phyloP scores from a whole-genome alignment of 2,113 vertebrate species.

The Gyps fulvus region DNA sequence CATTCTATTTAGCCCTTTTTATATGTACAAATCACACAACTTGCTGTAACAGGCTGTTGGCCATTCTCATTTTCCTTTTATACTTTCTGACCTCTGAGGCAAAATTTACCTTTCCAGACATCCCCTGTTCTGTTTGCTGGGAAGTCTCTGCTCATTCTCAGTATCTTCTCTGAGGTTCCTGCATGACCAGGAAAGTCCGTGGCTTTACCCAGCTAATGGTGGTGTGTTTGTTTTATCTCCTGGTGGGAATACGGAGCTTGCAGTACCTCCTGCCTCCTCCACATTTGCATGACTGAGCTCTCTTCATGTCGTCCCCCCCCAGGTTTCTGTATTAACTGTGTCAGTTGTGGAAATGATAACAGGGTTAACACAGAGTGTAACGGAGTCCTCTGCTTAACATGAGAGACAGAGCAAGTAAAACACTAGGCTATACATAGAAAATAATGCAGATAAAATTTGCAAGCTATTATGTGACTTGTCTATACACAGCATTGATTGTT shows the following conservation, averaged over 20 bases:
- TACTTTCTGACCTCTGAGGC: background rate
- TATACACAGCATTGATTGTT: background rate
- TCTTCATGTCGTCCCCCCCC: background rate
- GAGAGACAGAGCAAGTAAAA: background rate
- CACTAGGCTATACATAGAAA: background rate
- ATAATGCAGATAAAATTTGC: background rate
- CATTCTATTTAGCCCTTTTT: background rate
- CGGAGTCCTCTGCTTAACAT: background rate
- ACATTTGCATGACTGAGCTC: background rate
- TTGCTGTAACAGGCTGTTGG: background rate
- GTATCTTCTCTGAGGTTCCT: background rate
- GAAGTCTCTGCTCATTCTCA: background rate
- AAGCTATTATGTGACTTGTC: background rate
- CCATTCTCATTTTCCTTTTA: background rate
- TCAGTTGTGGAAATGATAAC: background rate
- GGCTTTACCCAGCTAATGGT: background rate
- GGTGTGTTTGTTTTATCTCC: background rate
- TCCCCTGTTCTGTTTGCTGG: background rate
- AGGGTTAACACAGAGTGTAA: background rate
- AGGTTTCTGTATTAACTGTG: background rate
- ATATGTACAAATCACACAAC: rapidly evolving
- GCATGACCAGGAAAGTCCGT: background rate
- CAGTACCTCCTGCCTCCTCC: background rate
- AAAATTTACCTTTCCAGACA: background rate
- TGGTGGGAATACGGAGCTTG: background rate